Percentiles rank a stretch among this genome's conserved stretches.
phyloP scores from a whole-genome alignment of 2,113 vertebrate species.

The Genyomyrus donnyi region DNA sequence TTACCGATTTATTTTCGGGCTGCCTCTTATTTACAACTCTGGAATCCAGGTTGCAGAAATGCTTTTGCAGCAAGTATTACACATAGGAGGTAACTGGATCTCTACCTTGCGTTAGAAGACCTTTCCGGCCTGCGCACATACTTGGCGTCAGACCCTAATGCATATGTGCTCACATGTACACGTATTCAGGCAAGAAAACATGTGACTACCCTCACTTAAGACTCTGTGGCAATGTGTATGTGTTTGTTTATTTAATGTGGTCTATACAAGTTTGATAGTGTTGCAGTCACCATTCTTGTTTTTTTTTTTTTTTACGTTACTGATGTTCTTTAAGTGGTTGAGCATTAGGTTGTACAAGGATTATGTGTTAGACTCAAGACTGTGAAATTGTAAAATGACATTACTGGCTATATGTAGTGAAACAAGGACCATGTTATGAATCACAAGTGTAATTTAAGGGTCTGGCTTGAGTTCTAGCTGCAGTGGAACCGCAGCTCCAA shows the following conservation, averaged over 20 bases:
- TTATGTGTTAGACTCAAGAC: neutral
- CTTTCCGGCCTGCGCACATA: neutral
- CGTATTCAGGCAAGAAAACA: neutral
- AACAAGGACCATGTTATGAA: neutral
- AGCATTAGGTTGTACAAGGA: neutral
- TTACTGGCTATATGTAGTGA: neutral
- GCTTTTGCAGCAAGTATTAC: constrained; percentile 28
- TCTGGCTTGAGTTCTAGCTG: neutral
- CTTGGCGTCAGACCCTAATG: neutral
- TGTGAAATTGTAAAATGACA: neutral
- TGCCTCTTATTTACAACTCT: constrained; percentile 26
- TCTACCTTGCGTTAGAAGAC: constrained; percentile 17
- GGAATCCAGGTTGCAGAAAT: constrained; percentile 26
- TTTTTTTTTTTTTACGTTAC: neutral
- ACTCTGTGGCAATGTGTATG: neutral
- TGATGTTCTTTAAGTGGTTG: neutral
- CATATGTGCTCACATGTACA: neutral
- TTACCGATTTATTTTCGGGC: constrained; percentile 34
- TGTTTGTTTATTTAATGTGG: neutral
- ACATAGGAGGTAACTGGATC: constrained; percentile 11
- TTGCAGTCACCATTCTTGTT: neutral
- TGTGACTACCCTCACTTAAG: neutral
- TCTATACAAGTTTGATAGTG: neutral
- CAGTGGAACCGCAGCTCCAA: neutral
- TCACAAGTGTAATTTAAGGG: neutral